Base-by-base conservation (phyloP, 30 jellyfish, hydroid and myxozoan species). In the Mastigias papua region DNA sequence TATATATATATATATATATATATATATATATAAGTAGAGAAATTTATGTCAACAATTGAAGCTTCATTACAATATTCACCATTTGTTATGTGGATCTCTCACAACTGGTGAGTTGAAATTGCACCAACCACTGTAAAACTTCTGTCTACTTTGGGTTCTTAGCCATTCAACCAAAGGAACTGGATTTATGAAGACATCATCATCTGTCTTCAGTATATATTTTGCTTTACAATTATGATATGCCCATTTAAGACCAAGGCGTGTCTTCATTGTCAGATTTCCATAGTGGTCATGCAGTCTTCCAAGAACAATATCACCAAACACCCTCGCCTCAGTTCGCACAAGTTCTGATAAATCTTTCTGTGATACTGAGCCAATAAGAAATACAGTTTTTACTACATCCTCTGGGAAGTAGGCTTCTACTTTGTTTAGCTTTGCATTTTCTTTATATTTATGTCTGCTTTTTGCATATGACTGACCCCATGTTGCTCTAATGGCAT, bases 201-300 rank as follows among this genome's bases (percentile, higher is more conserved):
- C 98, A 88, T 93, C 98, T 21, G 98, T 93, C 78, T 93, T 93
- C 28, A 93, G 87, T 51, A 89, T 58, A 64, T 70, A 93, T 34
- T 86, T 46, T 30, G 91, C 89, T 77, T 77, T 76, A 73, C 98
- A 93, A 48, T 78, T 34, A 65, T 61, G 79, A 79, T 81, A 84
- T 60, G 97, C 96, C 98, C 98, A 93, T 84, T 93, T 93, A 30
- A 93, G 64, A 13, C 96, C 98, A 63, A 93, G 93, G 28, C 96
- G 82, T 0, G 98, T 93, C 73, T 93, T 93, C 96, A 82, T 81
- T 19, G 97, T 88, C 20, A 93, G 70, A 54, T 88, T 84, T 74
- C 93, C n/a, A 49, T 93, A 93, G 50, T 88, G 84, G 65, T 93
- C 98, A 50, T 73, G 78, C 33, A 93, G 63, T n/a, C 85, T 58